phyloP scores from a whole-genome alignment of 2,113 vertebrate genomes.

The Serilophus lunatus region DNA sequence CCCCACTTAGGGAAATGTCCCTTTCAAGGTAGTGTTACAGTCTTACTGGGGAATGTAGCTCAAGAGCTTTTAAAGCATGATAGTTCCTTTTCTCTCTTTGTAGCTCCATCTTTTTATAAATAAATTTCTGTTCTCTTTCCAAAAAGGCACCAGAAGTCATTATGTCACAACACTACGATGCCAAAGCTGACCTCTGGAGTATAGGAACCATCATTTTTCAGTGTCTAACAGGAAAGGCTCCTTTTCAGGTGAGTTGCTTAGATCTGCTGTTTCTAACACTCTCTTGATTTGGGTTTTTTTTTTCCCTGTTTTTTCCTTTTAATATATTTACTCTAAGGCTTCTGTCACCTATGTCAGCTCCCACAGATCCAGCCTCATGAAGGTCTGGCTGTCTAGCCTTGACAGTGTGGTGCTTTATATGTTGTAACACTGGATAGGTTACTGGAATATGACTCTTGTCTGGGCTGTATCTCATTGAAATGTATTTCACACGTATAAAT shows the following conservation, averaged over 20 bases:
- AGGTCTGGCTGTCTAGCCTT: neutral
- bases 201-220: constrained; percentile 96
- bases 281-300: neutral
- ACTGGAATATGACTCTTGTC: neutral
- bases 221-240: constrained; percentile 94
- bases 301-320: neutral
- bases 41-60: neutral
- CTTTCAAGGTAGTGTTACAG: neutral
- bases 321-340: neutral
- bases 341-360: neutral
- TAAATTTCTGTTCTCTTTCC: neutral
- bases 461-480: neutral
- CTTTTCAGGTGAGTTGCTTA: constrained; percentile 85
- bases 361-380: neutral
- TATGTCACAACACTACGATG: constrained; percentile 96
- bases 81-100: neutral
- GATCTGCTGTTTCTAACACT: neutral
- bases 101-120: neutral
- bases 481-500: neutral
- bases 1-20: neutral
- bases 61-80: neutral
- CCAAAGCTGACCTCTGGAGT: constrained; percentile 98
- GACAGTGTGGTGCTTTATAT: neutral
- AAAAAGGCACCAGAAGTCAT: constrained; percentile 94
- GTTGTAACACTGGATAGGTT: neutral